Evolutionary conservation across 2,888 invertebrate species (phyloP), one percentile per base, ranked within the genome.

Genomic region (Augochlorella aurata): DNA sequence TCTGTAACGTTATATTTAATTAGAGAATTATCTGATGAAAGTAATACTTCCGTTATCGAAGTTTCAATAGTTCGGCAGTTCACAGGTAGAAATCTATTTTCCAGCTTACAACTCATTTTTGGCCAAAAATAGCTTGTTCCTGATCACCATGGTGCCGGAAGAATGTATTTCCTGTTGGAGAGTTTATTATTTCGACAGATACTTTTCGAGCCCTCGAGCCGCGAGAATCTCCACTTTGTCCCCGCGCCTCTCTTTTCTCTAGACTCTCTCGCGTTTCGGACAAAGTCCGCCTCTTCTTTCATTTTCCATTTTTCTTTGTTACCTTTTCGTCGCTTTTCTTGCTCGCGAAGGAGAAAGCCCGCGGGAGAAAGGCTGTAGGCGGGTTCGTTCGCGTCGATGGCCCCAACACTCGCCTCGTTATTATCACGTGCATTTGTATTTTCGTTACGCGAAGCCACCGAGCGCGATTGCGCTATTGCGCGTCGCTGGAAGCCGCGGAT

Each of bases 101-200:
- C 7, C 38, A 38, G 7, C 3, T 5, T 4, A 38, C 38, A 38
- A 5, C 38, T 38, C 3, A 38, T 38, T 38, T 38, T 5, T 7
- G 38, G 38, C 38, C 0, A 38, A 5, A 38, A 3, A 5, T 7
- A 38, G 5, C 38, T 38, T 5, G 38, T 38, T 5, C 38, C 38
- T 5, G 38, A 38, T 7, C 38, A 7, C 38, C 3, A 4, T 12
- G 12, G 12, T 21, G 21, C 21, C 58, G 58, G 21, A 21, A 14
- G 21, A 54, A 84, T 83, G 79, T 75, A 81, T 81, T 65, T 69
- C 54, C 52, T n/a, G 63, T 61, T 24, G n/a, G 77, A 68, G 69
- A 76, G 82, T 79, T 87, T 79, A 81, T 88, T 88, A 89, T 89
- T 89, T 85, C 82, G 81, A 63, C 65, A 72, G 70, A 80, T 81